phyloP scores from a whole-genome alignment of 2,797 vertebrate species.

The Gambusia yucatana region DNA sequence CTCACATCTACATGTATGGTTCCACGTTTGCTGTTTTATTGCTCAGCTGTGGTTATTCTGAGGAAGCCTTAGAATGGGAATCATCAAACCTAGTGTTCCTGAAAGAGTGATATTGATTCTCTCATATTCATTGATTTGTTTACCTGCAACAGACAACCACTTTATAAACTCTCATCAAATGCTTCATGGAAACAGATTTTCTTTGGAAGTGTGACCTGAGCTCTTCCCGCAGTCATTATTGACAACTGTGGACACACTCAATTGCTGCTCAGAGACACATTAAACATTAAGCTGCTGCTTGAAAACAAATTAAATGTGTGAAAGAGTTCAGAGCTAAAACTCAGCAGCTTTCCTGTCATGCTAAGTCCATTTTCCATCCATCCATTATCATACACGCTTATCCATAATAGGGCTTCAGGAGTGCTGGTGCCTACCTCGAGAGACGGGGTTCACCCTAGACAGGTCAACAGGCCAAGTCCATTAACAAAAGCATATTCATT shows the following conservation, averaged over 20 bases:
- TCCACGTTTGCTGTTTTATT: background rate
- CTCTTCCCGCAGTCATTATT: constrained; percentile 42
- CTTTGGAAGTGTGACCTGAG: constrained; percentile 56
- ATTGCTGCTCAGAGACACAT: constrained; percentile 46
- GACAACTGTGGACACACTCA: constrained; percentile 45
- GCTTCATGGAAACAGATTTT: constrained; percentile 55
- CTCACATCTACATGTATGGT: background rate
- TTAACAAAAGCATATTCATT: background rate
- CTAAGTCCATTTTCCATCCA: background rate
- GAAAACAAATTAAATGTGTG: constrained; percentile 58
- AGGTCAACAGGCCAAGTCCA: too few species aligned
- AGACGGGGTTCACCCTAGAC: too few species aligned
- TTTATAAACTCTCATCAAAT: constrained; percentile 62
- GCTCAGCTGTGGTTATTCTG: background rate
- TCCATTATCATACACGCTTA: too few species aligned
- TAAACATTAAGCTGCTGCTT: constrained; percentile 22
- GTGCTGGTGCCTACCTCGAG: too few species aligned
- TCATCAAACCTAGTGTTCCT: constrained; percentile 24
- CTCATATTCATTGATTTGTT: constrained; percentile 69
- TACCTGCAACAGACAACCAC: constrained; percentile 38
- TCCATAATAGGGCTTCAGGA: too few species aligned
- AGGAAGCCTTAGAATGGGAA: constrained; percentile 31
- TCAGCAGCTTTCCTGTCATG: background rate
- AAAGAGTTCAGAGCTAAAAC: background rate
- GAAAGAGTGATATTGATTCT: constrained; percentile 36